A percentile compares a stretch with the other conserved stretches of the same genome.
Conservation (phyloP, 1,140 invertebrate genomes). For the Philotrypesis tridentata region DNA sequence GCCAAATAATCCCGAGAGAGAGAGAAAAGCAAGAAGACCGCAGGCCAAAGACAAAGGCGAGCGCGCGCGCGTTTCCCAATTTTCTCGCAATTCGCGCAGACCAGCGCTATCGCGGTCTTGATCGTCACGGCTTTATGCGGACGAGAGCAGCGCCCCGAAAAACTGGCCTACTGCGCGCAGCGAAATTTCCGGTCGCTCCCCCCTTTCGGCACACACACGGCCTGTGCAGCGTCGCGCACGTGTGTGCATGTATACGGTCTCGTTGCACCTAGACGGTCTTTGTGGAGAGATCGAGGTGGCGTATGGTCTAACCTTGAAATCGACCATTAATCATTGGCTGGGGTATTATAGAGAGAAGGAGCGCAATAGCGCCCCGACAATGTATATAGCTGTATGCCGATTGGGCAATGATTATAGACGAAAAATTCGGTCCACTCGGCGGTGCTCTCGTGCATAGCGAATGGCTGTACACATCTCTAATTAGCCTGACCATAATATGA, state of each 20-base stretch:
- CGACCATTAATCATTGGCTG: conserved; percentile 46
- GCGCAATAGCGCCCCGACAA: background rate
- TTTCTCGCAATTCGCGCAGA: conserved; percentile 26
- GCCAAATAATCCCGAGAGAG: conserved; percentile 7
- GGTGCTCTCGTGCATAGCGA: background rate
- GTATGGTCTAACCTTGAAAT: conserved; percentile 47
- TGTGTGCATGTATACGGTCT: background rate
- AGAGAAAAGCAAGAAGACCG: background rate
- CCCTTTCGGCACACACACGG: too few species aligned
- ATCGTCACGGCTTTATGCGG: conserved; percentile 53
- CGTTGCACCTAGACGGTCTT: too few species aligned
- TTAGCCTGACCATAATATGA: background rate
- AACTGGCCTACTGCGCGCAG: background rate
- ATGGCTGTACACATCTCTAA: background rate
- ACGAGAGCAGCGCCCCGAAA: conserved; percentile 33
- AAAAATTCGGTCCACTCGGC: background rate
- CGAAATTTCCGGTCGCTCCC: conserved; percentile 40
- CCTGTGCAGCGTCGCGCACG: too few species aligned
- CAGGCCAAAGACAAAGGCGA: conserved; percentile 10
- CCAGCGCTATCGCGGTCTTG: conserved; percentile 50
- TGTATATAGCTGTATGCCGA: too few species aligned
- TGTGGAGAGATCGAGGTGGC: too few species aligned
- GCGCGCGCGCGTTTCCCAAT: conserved; percentile 30
- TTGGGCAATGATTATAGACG: conserved; percentile 3
- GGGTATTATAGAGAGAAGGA: background rate